Evolutionary conservation across 2,888 invertebrate species (phyloP).

Genomic region (Syritta pipiens): DNA sequence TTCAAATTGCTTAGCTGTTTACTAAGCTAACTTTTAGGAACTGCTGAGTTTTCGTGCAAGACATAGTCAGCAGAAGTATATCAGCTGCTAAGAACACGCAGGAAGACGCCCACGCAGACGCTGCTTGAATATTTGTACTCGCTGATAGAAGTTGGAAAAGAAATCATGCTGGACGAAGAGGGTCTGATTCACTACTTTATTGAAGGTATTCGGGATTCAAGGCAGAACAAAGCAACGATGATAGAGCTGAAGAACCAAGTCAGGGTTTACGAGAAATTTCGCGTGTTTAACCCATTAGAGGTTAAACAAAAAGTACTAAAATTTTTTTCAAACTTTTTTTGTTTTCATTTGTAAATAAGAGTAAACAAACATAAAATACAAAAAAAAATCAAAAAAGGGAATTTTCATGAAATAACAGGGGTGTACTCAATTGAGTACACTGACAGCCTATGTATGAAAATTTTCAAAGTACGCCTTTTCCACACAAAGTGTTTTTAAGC

Average conservation of each 20-base stretch:
- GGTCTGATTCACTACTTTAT: conserved; percentile 8
- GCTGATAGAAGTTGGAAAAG: conserved; percentile 37
- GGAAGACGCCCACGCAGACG: conserved; percentile 32
- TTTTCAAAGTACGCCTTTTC: too few relatives aligned
- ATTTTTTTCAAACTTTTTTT: too few relatives aligned
- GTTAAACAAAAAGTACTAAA: too few relatives aligned
- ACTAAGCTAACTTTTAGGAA: too few relatives aligned
- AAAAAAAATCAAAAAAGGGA: too few relatives aligned
- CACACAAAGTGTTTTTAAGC: too few relatives aligned
- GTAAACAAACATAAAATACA: too few relatives aligned
- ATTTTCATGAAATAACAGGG: too few relatives aligned
- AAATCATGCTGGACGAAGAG: conserved; percentile 2
- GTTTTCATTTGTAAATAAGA: too few relatives aligned
- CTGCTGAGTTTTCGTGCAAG: background rate
- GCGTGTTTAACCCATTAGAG: background rate
- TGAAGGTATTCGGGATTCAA: conserved; percentile 20
- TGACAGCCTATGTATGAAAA: too few relatives aligned
- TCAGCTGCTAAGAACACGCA: conserved; percentile 31
- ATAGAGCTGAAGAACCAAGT: conserved; percentile 19
- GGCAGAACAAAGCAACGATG: conserved; percentile 10
- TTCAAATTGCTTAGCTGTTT: too few relatives aligned
- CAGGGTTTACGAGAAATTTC: background rate
- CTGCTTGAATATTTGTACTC: conserved; percentile 47
- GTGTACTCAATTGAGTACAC: too few relatives aligned
- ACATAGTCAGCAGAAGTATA: conserved; percentile 36